A percentile compares a stretch with the other conserved stretches of the same genome.
Evolutionary conservation across 1,140 invertebrate species (phyloP).

Genomic region (Belonocnema kinseyi): DNA sequence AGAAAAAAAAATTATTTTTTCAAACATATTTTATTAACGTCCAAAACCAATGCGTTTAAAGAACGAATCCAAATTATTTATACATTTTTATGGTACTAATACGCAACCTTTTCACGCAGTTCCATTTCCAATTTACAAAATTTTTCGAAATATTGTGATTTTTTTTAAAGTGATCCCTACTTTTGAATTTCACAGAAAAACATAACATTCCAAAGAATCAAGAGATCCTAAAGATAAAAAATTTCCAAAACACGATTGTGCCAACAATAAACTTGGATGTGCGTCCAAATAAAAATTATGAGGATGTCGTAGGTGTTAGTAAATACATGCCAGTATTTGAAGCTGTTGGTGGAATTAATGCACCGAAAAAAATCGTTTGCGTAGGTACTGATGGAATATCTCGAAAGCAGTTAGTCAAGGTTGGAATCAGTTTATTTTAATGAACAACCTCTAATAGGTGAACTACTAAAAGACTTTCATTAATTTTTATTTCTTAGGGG

Average conservation of each 20-base stretch:
- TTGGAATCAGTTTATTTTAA: slow-evolving; percentile 58
- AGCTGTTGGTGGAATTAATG: slow-evolving; percentile 90
- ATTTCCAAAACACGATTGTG: slow-evolving; percentile 71
- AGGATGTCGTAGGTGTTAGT: slow-evolving; percentile 74
- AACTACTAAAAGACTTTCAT: neutral
- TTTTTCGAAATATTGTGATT: too few species aligned
- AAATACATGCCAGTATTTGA: slow-evolving; percentile 79
- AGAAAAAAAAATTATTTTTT: too few species aligned
- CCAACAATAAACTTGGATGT: slow-evolving; percentile 84
- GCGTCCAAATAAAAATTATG: slow-evolving; percentile 78
- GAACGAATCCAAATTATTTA: too few species aligned
- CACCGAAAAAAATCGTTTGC: slow-evolving; percentile 91
- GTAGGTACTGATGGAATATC: slow-evolving; percentile 87
- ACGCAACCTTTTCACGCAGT: too few species aligned
- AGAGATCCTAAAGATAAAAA: slow-evolving; percentile 54
- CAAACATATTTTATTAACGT: too few species aligned
- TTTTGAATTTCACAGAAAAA: neutral
- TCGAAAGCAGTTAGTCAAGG: slow-evolving; percentile 89
- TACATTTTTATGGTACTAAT: too few species aligned
- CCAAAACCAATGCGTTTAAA: too few species aligned
- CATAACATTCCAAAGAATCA: slow-evolving; percentile 43
- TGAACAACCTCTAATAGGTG: neutral
- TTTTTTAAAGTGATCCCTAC: too few species aligned
- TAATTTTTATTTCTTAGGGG: slow-evolving; percentile 76
- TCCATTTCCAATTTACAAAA: too few species aligned